Percentiles rank a stretch among this genome's conserved stretches.
phyloP scores from a whole-genome alignment of 30 jellyfish, hydroid and myxozoan species.

The Haliclystus octoradiatus region DNA sequence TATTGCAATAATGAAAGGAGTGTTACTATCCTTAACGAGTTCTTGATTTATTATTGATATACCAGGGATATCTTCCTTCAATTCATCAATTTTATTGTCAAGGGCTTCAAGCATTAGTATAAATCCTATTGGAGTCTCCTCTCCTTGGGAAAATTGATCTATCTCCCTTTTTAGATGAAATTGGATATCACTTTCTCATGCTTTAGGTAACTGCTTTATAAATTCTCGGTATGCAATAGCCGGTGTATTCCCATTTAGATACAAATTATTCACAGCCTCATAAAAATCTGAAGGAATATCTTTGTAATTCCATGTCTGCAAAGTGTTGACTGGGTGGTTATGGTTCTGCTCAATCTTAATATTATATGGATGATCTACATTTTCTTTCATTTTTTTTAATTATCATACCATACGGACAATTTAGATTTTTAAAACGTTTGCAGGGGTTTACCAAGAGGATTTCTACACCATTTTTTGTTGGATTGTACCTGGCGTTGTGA shows the following conservation, averaged over 20 bases:
- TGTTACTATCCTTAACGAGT: background rate
- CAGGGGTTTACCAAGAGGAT: background rate
- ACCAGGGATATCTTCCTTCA: constrained; percentile 1
- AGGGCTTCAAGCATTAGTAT: constrained; percentile 6
- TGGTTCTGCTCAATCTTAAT: constrained; percentile 3
- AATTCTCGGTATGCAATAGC: constrained; percentile 10
- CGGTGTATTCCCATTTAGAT: constrained; percentile 1
- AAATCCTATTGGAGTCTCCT: constrained; percentile 3
- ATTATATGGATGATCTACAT: background rate
- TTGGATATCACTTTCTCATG: too few relatives aligned
- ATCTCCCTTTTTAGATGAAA: constrained; percentile 6
- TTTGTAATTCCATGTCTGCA: constrained; percentile 4
- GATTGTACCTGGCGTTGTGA: background rate
- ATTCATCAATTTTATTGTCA: background rate
- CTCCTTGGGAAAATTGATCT: constrained; percentile 10
- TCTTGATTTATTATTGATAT: background rate
- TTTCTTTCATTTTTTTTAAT: background rate
- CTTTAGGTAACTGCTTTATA: background rate
- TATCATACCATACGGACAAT: background rate
- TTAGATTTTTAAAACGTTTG: background rate
- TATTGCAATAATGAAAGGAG: constrained; percentile 2
- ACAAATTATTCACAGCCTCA: too few relatives aligned
- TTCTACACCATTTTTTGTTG: too few relatives aligned
- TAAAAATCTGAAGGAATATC: too few relatives aligned
- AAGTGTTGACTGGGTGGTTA: constrained; percentile 6